Percentiles rank a stretch among this genome's conserved stretches.
These are phyloP conservation scores for Eupithecia dodoneata DNA, from an alignment of 2,888 invertebrate species.

Conservation along the genomic window DNA sequence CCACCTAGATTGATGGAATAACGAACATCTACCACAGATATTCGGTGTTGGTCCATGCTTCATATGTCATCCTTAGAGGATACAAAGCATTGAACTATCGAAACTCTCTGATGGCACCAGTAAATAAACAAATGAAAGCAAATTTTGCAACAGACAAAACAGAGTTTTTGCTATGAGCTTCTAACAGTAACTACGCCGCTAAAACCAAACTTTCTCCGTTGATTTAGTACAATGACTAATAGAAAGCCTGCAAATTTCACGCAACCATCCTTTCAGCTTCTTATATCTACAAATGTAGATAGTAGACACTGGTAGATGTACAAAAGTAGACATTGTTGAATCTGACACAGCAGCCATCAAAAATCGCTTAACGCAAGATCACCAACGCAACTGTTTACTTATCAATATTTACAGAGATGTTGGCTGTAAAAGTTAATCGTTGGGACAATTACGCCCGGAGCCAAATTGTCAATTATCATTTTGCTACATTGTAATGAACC, in stretches of 20 bases:
- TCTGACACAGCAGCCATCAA: neutral
- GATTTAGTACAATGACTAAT: neutral
- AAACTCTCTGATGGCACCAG: no score
- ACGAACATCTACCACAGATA: neutral
- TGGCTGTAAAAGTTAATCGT: constrained; percentile 65
- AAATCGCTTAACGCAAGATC: neutral
- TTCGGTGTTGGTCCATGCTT: neutral
- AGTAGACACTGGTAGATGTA: neutral
- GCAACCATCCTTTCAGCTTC: neutral
- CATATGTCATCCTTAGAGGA: no score
- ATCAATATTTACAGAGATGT: constrained; percentile 65
- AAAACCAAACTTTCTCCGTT: neutral
- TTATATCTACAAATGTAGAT: neutral
- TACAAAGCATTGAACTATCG: no score
- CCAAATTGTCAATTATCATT: constrained; percentile 62
- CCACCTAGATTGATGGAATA: constrained; percentile 12
- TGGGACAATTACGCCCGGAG: constrained; percentile 59
- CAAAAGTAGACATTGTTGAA: neutral
- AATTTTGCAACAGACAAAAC: neutral
- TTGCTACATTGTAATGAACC: constrained; percentile 48
- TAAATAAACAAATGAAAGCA: neutral
- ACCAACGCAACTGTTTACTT: constrained; percentile 58
- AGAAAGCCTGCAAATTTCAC: neutral
- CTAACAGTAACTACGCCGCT: neutral
- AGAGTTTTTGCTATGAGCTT: neutral